Evolutionary conservation across 2,888 invertebrate species (phyloP), one percentile per base, ranked within the genome.

Genomic region (Cylloceria caligata): DNA sequence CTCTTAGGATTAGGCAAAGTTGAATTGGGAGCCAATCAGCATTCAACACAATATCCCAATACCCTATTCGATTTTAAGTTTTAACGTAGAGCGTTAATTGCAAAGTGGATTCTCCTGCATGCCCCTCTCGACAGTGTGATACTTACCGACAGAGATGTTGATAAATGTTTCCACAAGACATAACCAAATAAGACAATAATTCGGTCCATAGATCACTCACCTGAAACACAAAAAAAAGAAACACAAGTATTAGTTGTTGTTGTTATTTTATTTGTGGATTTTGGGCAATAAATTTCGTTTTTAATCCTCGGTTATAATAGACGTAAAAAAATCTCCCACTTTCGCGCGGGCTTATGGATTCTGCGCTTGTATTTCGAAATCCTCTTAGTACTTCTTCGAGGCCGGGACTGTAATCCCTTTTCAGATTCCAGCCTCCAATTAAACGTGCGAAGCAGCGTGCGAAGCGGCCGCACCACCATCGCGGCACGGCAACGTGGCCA

Each of bases 371-470:
- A 65, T 79, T 73, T 68, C 45, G 67, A 49, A 83, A 83, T 76
- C 83, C 83, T 80, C 82, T 79, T 76, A 72, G 49, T 52, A 68
- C 76, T 68, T 76, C 72, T 83, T 80, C 64, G 21, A 68, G 24
- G 60, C 68, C 68, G 24, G 13, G 39, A 27, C 47, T 9, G 76
- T 83, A 83, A 83, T 83, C 83, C 76, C 75, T 72, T 80, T 83
- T 69, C 83, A 76, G 83, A 80, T 76, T 83, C 45, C 68, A 72
- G 80, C 55, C 83, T 68, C 83, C 83, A 80, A 83, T 80, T 83
- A 83, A 83, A 80, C 72, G 83, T 83, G 39, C 72, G 76, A 73
- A 83, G 80, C 80, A 55, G 24, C 49, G 24, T n/a, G 21, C 16
- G 57, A 30, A n/a, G 27, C 39, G 55, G 52, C 42, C 52, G 19